Evolutionary conservation across 2,113 vertebrate species (phyloP).

Genomic region (Trinectes maculatus): DNA sequence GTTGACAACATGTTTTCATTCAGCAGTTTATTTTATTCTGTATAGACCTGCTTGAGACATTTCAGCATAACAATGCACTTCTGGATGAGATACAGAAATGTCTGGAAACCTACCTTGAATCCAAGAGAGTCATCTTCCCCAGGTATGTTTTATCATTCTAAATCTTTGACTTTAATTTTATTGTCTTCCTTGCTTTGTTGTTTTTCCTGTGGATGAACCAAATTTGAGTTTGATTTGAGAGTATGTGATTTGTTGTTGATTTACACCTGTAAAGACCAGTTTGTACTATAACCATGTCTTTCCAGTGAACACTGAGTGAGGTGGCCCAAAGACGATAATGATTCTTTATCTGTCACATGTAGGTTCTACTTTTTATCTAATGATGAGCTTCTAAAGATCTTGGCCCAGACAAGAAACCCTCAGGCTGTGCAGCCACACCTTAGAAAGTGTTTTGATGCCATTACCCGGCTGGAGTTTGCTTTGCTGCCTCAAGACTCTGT

Average conservation of each 20-base stretch:
- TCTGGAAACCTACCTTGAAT: constrained; percentile 89
- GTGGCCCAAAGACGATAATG: too few species aligned
- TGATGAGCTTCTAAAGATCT: constrained; percentile 88
- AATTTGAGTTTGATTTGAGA: not conserved
- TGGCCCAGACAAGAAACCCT: constrained; percentile 88
- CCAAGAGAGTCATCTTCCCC: constrained; percentile 87
- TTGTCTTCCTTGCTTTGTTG: not conserved
- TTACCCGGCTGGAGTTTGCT: constrained; percentile 85
- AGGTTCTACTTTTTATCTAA: constrained; percentile 92
- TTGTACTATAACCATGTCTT: not conserved
- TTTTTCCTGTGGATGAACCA: not conserved
- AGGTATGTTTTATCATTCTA: constrained; percentile 64
- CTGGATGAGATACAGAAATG: constrained; percentile 91
- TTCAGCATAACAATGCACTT: constrained; percentile 86
- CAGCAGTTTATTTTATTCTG: not conserved
- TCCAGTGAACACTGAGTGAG: not conserved
- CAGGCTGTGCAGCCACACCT: constrained; percentile 89
- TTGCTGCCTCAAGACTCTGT: constrained; percentile 53
- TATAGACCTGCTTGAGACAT: constrained; percentile 86
- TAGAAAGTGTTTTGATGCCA: constrained; percentile 89
- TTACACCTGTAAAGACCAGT: not conserved
- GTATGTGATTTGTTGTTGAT: not conserved
- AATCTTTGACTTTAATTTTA: not conserved
- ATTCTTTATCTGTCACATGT: constrained; percentile 2
- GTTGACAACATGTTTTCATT: not conserved